phyloP scores from a whole-genome alignment of 2,888 invertebrate species.

The Phortica okadai region DNA sequence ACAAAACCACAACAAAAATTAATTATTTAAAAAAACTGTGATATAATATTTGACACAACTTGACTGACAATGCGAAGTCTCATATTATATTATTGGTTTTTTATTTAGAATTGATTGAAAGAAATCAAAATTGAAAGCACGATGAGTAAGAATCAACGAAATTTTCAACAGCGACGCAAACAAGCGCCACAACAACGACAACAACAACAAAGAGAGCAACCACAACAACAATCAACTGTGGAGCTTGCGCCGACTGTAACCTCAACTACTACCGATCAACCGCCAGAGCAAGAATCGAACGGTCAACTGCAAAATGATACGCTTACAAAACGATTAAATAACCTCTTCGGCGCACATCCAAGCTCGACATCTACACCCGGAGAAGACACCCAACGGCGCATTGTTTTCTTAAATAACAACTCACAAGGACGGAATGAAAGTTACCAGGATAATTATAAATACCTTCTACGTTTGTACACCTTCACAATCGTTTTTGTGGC shows the following conservation, averaged over 20 bases:
- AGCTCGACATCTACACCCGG: background rate
- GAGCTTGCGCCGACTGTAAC: background rate
- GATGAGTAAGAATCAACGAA: background rate
- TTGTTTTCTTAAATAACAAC: background rate
- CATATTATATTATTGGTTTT: no score
- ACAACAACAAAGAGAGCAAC: background rate
- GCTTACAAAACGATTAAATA: background rate
- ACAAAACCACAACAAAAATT: background rate
- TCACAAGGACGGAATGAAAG: background rate
- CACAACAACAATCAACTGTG: background rate
- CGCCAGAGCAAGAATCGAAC: background rate
- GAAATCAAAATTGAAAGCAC: background rate
- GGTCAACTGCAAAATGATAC: background rate
- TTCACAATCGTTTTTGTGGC: background rate
- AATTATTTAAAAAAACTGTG: background rate
- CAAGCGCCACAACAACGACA: background rate
- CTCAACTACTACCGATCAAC: background rate
- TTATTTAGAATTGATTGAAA: no score
- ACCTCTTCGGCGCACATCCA: background rate
- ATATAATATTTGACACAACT: no score
- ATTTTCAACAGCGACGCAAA: background rate
- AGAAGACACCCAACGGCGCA: background rate
- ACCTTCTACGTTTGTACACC: slow-evolving; percentile 4
- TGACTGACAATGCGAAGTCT: no score
- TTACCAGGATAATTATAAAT: background rate